Evolutionary conservation across 2,888 invertebrate genomes (phyloP), one percentile per base, ranked within the genome.

Genomic region (Nomada ferruginata): DNA sequence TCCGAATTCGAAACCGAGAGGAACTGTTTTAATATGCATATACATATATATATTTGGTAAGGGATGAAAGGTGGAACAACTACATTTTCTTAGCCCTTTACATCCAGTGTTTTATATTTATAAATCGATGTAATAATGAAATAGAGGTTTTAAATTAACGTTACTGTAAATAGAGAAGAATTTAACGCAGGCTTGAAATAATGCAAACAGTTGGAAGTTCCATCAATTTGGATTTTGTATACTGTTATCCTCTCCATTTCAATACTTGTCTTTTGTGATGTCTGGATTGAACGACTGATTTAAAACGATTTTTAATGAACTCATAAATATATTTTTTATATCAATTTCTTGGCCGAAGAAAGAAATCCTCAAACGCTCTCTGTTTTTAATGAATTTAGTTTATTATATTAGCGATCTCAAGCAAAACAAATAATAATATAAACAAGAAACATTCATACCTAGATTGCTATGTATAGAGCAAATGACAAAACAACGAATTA

Each of bases 281-380:
- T 71, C 69, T 57, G 18, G 26, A 69, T 69, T 47, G 59, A 59
- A 70, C 59, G 69, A 70, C 69, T 59, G 69, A 70, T 70, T 15
- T 47, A 59, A 47, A 70, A 29, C 26, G 44, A 69, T 57, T n/a
- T 44, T 44, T 42, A 69, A 23, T 23, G 26, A 44, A 44, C 11
- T 10, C n/a, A 0, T 68, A 55, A 44, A 55, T 55, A 18, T 20
- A 52, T 52, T 52, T n/a, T 13, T 64, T 29, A 2, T 50, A 26
- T 18, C 47, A 15, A 47, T 50, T 13, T 64, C 36, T 36, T 66
- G 15, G 15, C 36, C 29, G 29, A 29, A 29, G 20, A 2, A 53
- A 15, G 20, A 53, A 36, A 20, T 66, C 15, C 5, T n/a, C 15
- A 36, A 11, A 44, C 23, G n/a, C 13, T 2, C 13, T 26, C 1